These are phyloP conservation scores for Lepus townsendii DNA, from an alignment of 2,797 vertebrate genomes.

Conservation along the genomic window DNA sequence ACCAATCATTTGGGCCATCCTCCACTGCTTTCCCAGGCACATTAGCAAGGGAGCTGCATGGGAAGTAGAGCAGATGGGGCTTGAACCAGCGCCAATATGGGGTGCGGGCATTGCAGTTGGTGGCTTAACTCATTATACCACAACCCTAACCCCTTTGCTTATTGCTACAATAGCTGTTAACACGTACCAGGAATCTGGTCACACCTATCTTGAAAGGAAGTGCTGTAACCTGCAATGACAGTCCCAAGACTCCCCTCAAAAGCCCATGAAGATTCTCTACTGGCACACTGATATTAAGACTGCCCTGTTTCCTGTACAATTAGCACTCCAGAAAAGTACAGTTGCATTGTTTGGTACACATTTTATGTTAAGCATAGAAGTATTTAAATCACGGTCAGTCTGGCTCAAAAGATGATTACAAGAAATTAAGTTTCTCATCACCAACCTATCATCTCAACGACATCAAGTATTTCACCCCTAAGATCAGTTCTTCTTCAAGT, in stretches of 20 bases:
- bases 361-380: constrained; percentile 35
- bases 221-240: neutral
- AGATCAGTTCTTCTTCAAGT: constrained; percentile 6
- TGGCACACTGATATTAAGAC: neutral
- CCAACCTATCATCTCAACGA: constrained; percentile 78
- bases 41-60: no score
- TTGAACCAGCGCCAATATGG: no score
- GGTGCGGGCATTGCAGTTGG: no score
- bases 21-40: no score
- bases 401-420: constrained; percentile 75
- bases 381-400: constrained; percentile 41
- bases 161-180: neutral
- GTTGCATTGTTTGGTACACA: neutral
- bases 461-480: constrained; percentile 73
- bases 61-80: no score
- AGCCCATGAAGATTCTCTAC: neutral
- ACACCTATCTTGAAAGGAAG: neutral
- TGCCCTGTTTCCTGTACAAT: neutral
- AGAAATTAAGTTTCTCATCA: constrained; percentile 75
- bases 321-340: neutral
- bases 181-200: neutral
- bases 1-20: no score
- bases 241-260: neutral
- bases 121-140: no score
- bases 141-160: neutral